phyloP scores from a whole-genome alignment of 2,888 invertebrate species.

The Euspilapteryx auroguttella region DNA sequence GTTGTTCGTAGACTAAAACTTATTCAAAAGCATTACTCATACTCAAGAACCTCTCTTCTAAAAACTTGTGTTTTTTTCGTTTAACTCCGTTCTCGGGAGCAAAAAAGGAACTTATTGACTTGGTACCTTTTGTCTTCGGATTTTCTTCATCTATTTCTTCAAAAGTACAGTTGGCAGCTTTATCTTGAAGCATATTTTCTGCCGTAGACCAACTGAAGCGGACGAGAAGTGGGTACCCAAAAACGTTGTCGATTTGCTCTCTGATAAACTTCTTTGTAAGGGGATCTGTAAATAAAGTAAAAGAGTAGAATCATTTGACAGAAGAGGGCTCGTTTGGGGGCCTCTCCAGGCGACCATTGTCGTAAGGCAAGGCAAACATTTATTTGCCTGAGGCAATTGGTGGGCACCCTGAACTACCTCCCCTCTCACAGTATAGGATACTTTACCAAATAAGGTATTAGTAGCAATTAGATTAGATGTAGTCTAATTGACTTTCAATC shows the following conservation, averaged over 20 bases:
- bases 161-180: slow-evolving; percentile 73
- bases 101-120: slow-evolving; percentile 67
- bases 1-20: too few relatives aligned
- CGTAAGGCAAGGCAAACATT: too few relatives aligned
- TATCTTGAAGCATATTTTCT: slow-evolving; percentile 73
- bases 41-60: slow-evolving; percentile 65
- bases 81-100: slow-evolving; percentile 23
- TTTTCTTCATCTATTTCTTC: slow-evolving; percentile 65
- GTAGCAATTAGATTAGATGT: too few relatives aligned
- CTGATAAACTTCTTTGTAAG: slow-evolving; percentile 88
- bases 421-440: too few relatives aligned
- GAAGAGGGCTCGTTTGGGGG: too few relatives aligned
- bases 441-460: too few relatives aligned
- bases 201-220: slow-evolving; percentile 98
- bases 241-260: slow-evolving; percentile 81
- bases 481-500: too few relatives aligned
- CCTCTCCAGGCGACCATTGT: too few relatives aligned
- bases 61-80: slow-evolving; percentile 66
- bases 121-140: slow-evolving; percentile 37
- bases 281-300: slow-evolving; percentile 71
- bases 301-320: too few relatives aligned
- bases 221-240: slow-evolving; percentile 93
- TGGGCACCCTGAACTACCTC: too few relatives aligned
- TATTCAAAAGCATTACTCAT: slow-evolving; percentile 48
- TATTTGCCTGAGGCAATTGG: too few relatives aligned